Evolutionary conservation across 2,888 invertebrate species (phyloP).

Genomic region (Apodemia zela): DNA sequence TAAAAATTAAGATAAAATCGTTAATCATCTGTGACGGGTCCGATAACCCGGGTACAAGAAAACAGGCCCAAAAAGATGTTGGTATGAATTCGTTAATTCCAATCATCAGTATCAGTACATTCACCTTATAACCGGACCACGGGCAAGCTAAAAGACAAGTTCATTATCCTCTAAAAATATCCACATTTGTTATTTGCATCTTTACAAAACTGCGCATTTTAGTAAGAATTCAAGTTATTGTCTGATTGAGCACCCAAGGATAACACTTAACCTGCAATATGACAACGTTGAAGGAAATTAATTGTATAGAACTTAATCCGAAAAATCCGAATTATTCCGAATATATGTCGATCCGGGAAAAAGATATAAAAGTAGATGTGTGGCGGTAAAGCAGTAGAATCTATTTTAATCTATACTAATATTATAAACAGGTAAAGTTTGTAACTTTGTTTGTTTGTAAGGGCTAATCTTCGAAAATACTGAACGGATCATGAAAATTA

Average conservation of each 20-base stretch:
- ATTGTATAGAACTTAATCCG: no score
- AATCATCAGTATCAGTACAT: slow-evolving; percentile 57
- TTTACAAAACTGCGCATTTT: slow-evolving; percentile 32
- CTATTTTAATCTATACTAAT: no score
- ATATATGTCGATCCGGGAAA: no score
- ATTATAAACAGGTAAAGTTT: no score
- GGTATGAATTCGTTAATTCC: slow-evolving; percentile 63
- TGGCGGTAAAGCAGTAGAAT: no score
- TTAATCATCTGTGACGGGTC: slow-evolving; percentile 55
- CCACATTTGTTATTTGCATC: slow-evolving; percentile 51
- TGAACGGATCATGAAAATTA: no score
- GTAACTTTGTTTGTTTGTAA: no score
- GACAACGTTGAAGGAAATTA: no score
- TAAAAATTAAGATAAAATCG: slow-evolving; percentile 48
- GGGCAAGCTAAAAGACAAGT: slow-evolving; percentile 56
- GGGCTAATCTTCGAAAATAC: no score
- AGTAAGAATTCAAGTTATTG: slow-evolving; percentile 11
- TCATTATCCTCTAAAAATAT: slow-evolving; percentile 68
- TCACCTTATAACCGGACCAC: slow-evolving; percentile 74
- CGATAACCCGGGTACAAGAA: slow-evolving; percentile 65
- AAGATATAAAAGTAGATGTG: no score
- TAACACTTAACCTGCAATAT: no score
- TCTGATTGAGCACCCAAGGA: background rate
- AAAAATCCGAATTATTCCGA: no score
- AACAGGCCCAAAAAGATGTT: slow-evolving; percentile 61